Conservation (phyloP, 2,113 vertebrate species). For the Chlamydotis undulata region DNA sequence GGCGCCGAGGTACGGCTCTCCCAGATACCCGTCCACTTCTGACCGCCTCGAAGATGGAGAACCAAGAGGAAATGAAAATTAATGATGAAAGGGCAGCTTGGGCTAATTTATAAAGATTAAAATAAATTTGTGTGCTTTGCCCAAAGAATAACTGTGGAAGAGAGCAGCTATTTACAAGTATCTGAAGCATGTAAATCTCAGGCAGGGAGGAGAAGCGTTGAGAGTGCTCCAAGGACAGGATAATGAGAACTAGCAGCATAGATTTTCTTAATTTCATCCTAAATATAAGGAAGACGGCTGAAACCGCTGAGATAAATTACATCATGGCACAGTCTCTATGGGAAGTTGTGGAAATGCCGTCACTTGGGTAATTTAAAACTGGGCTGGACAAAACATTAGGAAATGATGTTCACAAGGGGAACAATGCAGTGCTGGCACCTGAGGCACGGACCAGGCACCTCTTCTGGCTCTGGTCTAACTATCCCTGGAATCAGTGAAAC, state of each 20-base stretch:
- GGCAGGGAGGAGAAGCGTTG: conserved; percentile 11
- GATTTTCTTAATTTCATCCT: conserved; percentile 62
- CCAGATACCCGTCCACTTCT: not conserved
- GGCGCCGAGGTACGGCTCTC: not conserved
- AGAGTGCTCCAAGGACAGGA: conserved; percentile 46
- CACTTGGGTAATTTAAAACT: conserved; percentile 48
- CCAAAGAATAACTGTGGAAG: conserved; percentile 26
- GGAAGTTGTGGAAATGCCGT: conserved; percentile 38
- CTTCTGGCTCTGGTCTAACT: not conserved
- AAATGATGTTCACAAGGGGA: conserved; percentile 23
- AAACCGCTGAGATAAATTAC: conserved; percentile 47
- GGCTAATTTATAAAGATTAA: conserved; percentile 53
- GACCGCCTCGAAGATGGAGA: not conserved
- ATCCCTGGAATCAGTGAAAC: not conserved
- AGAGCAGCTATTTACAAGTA: conserved; percentile 53
- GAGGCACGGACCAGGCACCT: not conserved
- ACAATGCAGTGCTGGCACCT: not conserved
- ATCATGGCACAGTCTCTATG: not conserved
- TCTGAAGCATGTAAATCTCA: conserved; percentile 54
- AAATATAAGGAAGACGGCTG: conserved; percentile 16
- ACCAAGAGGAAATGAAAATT: conserved; percentile 8
- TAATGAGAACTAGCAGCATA: conserved; percentile 55
- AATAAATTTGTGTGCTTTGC: conserved; percentile 49
- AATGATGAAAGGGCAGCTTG: conserved; percentile 4
- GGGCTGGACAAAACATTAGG: conserved; percentile 4